Evolutionary conservation across 1,140 invertebrate species (phyloP).

Genomic region (Micrasema minimum): DNA sequence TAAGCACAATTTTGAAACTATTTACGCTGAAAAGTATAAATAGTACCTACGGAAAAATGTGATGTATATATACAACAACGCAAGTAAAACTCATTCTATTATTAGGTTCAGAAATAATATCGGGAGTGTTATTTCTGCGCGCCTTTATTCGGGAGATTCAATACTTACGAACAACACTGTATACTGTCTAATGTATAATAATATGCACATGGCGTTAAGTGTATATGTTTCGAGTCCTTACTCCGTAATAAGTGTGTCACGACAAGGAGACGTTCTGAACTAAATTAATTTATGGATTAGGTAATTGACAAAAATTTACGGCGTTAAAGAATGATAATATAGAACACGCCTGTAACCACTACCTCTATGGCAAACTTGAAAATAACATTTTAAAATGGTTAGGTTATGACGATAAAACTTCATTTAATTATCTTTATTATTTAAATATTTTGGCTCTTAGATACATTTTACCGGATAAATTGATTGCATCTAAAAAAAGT

Average conservation of each 20-base stretch:
- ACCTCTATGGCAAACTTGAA: not conserved
- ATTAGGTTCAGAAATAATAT: too few species aligned
- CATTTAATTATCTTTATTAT: not conserved
- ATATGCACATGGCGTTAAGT: not conserved
- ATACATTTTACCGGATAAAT: not conserved
- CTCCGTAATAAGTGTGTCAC: slow-evolving; percentile 5
- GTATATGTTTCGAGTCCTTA: not conserved
- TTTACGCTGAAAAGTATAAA: too few species aligned
- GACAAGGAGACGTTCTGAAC: slow-evolving; percentile 5
- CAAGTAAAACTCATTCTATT: too few species aligned
- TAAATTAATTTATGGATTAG: slow-evolving; percentile 34
- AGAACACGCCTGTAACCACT: not conserved
- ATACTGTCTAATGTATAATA: too few species aligned
- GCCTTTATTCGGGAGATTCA: too few species aligned
- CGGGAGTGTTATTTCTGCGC: too few species aligned
- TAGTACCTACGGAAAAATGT: too few species aligned
- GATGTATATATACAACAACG: too few species aligned
- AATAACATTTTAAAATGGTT: not conserved
- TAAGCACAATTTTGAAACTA: too few species aligned
- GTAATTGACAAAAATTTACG: slow-evolving; percentile 13
- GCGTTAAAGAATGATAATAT: not conserved
- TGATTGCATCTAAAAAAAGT: not conserved
- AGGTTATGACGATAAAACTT: not conserved
- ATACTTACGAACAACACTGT: too few species aligned
- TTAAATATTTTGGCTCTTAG: not conserved